Evolutionary conservation across 2,888 invertebrate genomes (phyloP), one percentile per base, ranked within the genome.

Genomic region (Alloscopus bannaensis): DNA sequence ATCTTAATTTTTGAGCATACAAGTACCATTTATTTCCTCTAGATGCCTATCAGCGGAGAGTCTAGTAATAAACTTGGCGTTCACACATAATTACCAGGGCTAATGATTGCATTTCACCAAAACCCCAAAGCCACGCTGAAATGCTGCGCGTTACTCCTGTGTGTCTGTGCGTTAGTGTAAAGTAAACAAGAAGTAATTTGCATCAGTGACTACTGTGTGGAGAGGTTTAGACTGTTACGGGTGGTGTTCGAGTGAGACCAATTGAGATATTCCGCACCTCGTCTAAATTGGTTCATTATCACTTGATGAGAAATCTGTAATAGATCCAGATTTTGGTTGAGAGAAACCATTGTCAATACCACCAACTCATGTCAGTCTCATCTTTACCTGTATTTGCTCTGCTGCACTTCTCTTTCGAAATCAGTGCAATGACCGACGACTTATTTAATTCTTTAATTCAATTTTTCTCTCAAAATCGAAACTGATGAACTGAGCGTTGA

Each of bases 61-160:
- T 45, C 45, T 45, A 18, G 45, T 45, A 18, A n/a, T n/a, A 11
- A 45, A 16, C n/a, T 36, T 36, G 13, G 8, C 36, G 6, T 36
- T 45, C 8, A 16, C n/a, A 45, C 18, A 36, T 36, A 45, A 45
- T 45, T 45, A 45, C 8, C 45, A 45, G 3, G 8, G 13, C 36
- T 45, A 45, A 45, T 45, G n/a, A 45, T n/a, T 4, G 45, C 45
- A 45, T 45, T 45, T 45, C 45, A 45, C 45, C 18, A 45, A n/a
- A n/a, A n/a, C n/a, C n/a, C 18, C 18, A n/a, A 13, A 36, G 13
- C 36, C 36, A 36, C 13, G 36, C 18, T 3, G 45, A 45, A 18
- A 4, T 45, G 45, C 8, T 8, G 13, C 36, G 13, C 13, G 13
- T 6, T 13, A 36, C 36, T 36, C 6, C 6, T 36, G 6, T 36